These are phyloP conservation scores for Eupithecia tripunctaria DNA, from an alignment of 2,888 invertebrate genomes.

Conservation along the genomic window DNA sequence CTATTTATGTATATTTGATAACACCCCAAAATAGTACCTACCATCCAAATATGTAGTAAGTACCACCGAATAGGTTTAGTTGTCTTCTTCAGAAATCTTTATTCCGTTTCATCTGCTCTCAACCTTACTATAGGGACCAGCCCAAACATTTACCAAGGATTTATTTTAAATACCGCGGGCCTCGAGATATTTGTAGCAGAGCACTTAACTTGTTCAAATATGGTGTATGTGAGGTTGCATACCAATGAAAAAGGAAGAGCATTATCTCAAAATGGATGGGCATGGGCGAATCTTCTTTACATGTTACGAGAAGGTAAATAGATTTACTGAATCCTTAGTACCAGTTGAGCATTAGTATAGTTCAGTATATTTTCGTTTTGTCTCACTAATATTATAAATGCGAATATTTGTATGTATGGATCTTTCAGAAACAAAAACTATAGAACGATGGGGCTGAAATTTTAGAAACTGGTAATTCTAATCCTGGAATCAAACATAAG, in stretches of 20 bases:
- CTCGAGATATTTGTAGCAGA: conserved; percentile 16
- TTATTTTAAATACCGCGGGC: conserved; percentile 28
- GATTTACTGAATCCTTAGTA: background rate
- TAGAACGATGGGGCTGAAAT: too few relatives aligned
- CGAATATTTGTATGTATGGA: too few relatives aligned
- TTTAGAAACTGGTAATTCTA: too few relatives aligned
- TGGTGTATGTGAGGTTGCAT: conserved; percentile 33
- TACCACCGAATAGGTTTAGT: too few relatives aligned
- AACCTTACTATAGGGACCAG: background rate
- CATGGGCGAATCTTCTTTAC: conserved; percentile 4
- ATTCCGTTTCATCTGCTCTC: background rate
- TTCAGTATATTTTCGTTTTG: too few relatives aligned
- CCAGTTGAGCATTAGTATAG: too few relatives aligned
- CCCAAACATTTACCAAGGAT: conserved; percentile 28
- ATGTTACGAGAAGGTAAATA: background rate
- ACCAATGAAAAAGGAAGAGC: conserved; percentile 9
- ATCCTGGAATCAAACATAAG: too few relatives aligned
- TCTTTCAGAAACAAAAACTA: too few relatives aligned
- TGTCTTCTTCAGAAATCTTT: background rate
- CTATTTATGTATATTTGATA: too few relatives aligned
- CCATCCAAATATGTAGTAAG: too few relatives aligned
- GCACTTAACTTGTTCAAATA: conserved; percentile 33
- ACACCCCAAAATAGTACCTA: too few relatives aligned
- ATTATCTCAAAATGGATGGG: conserved; percentile 15
- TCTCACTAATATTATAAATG: too few relatives aligned